Conservation (phyloP, 2,113 vertebrate genomes). For the Polypterus senegalus region DNA sequence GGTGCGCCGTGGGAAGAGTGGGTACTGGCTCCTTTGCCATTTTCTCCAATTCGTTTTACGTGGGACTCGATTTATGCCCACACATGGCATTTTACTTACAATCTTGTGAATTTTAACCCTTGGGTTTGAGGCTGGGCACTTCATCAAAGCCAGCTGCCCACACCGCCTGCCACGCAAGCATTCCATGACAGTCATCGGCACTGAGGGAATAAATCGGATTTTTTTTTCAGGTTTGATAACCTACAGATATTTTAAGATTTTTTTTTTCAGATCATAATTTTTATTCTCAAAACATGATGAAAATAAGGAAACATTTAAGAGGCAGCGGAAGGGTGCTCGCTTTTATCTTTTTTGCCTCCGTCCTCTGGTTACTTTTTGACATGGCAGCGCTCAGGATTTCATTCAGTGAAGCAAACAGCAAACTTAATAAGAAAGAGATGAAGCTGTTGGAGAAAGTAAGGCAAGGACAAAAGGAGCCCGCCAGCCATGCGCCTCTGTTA, state of each 20-base stretch:
- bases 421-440: slow-evolving; percentile 40
- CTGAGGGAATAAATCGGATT: no score
- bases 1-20: no score
- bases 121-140: neutral
- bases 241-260: no score
- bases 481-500: no score
- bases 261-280: no score
- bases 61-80: no score
- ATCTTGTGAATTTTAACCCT: no score
- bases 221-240: no score
- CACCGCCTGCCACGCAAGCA: slow-evolving; percentile 27
- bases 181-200: neutral
- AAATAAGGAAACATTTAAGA: slow-evolving; percentile 63
- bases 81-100: no score
- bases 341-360: slow-evolving; percentile 72
- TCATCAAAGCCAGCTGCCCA: slow-evolving; percentile 2
- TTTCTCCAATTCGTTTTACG: no score
- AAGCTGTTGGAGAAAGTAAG: slow-evolving; percentile 3
- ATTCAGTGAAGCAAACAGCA: slow-evolving; percentile 55
- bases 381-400: slow-evolving; percentile 82
- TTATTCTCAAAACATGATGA: slow-evolving; percentile 36
- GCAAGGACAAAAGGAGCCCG: no score
- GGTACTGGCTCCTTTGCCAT: no score
- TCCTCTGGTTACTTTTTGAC: slow-evolving; percentile 83
- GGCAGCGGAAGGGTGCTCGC: slow-evolving; percentile 72